Percentiles rank a stretch among this genome's conserved stretches.
These are phyloP conservation scores for Brachypalpus laphriformis DNA, from an alignment of 2,888 invertebrate genomes.

Conservation along the genomic window DNA sequence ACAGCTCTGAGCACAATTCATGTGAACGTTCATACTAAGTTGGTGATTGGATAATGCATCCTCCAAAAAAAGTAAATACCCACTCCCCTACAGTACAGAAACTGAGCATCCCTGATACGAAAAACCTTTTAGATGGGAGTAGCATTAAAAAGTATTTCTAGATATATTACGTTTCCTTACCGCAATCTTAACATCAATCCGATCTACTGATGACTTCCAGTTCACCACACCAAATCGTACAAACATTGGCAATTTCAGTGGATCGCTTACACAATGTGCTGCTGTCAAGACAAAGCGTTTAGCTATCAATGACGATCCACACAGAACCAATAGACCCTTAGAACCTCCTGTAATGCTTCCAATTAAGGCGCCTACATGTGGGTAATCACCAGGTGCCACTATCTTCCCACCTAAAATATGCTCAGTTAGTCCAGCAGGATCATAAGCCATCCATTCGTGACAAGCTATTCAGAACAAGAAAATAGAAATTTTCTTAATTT, in stretches of 20 bases:
- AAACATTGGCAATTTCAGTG: neutral
- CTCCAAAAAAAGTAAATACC: no score
- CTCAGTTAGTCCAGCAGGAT: conserved; percentile 5
- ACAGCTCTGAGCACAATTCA: no score
- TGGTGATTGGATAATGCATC: no score
- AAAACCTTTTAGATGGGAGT: no score
- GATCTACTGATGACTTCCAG: conserved; percentile 9
- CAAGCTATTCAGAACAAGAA: conserved; percentile 32
- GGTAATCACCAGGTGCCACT: conserved; percentile 70
- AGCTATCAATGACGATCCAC: conserved; percentile 70
- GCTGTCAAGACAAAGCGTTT: conserved; percentile 68
- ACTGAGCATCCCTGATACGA: no score
- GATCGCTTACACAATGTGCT: conserved; percentile 68
- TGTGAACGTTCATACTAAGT: no score
- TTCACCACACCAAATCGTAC: conserved; percentile 63
- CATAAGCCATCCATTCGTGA: neutral
- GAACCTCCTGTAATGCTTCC: neutral
- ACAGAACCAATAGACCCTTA: conserved; percentile 7
- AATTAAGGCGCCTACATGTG: conserved; percentile 73
- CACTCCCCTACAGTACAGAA: no score
- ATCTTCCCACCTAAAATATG: conserved; percentile 74
- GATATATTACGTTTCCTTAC: neutral
- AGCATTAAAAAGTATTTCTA: no score
- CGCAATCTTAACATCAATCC: conserved; percentile 45
- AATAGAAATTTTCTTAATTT: no score